Percentiles rank a stretch among this genome's conserved stretches.
Conservation (phyloP, 1,140 invertebrate genomes). For the Mylabris phalerata region DNA sequence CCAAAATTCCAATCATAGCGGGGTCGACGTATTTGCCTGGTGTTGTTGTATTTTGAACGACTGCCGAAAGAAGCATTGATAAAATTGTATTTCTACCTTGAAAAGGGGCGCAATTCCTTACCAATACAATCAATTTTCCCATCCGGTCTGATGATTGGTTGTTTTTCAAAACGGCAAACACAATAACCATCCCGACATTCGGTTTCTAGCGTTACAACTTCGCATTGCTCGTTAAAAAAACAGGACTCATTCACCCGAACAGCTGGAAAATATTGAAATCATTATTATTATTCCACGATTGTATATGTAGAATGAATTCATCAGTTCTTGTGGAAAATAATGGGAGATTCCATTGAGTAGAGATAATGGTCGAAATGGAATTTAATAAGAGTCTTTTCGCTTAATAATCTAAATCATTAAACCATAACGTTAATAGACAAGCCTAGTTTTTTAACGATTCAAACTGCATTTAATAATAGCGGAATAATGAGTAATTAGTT, state of each 20-base stretch:
- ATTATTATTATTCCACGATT: too few relatives aligned
- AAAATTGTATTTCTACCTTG: too few relatives aligned
- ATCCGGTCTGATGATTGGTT: constrained; percentile 56
- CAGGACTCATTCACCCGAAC: constrained; percentile 71
- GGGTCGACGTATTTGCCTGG: constrained; percentile 65
- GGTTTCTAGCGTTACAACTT: constrained; percentile 57
- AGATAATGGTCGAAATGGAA: background rate
- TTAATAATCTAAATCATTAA: background rate
- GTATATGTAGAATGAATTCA: too few relatives aligned
- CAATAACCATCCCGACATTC: constrained; percentile 71
- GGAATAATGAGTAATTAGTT: too few relatives aligned
- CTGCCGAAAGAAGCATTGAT: constrained; percentile 27
- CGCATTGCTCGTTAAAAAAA: constrained; percentile 75
- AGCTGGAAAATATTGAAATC: constrained; percentile 50
- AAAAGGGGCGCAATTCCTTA: constrained; percentile 41
- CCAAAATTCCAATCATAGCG: constrained; percentile 83
- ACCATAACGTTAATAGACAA: background rate
- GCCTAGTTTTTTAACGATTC: background rate
- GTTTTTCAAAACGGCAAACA: constrained; percentile 68
- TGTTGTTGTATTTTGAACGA: constrained; percentile 42
- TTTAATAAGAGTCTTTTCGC: background rate
- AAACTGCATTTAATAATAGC: too few relatives aligned
- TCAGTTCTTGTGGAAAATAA: too few relatives aligned
- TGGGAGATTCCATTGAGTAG: background rate
- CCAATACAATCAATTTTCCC: constrained; percentile 63